Conservation (phyloP, 1,140 invertebrate species). For the Drosophila ironensis region DNA sequence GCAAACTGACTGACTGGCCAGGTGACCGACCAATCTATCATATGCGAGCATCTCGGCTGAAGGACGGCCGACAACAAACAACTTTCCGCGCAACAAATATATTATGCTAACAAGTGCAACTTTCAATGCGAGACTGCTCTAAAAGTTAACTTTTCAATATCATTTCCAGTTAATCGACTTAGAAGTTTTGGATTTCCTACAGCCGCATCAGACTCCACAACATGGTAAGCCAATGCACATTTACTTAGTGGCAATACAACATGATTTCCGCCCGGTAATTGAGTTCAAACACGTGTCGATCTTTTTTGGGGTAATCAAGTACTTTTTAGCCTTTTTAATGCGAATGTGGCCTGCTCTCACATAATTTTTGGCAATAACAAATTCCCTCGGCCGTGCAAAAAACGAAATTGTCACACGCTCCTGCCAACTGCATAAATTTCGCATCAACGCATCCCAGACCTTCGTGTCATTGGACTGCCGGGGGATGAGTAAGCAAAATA, state of each 20-base stretch:
- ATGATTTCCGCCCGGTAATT: not conserved
- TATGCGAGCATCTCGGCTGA: not conserved
- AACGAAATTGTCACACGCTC: constrained; percentile 46
- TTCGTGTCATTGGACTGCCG: constrained; percentile 41
- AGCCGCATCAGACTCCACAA: constrained; percentile 50
- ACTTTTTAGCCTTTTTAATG: constrained; percentile 9
- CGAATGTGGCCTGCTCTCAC: constrained; percentile 30
- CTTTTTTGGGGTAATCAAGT: constrained; percentile 8
- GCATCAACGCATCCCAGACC: constrained; percentile 9
- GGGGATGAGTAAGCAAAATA: not conserved
- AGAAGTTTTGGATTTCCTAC: constrained; percentile 50
- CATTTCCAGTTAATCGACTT: constrained; percentile 58
- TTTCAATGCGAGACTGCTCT: constrained; percentile 18
- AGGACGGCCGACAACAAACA: constrained; percentile 32
- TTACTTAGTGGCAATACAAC: not conserved
- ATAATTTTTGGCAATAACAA: constrained; percentile 31
- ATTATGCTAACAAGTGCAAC: constrained; percentile 12
- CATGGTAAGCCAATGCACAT: constrained; percentile 49
- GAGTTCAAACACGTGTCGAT: constrained; percentile 10
- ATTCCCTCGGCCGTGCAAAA: constrained; percentile 1
- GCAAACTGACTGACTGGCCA: constrained; percentile 14
- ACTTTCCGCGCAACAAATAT: constrained; percentile 27
- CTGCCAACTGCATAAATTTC: constrained; percentile 34
- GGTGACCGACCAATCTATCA: constrained; percentile 2
- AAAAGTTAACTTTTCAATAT: constrained; percentile 22